Conservation (phyloP, 2,797 vertebrate species). For the Urophycis tenuis region DNA sequence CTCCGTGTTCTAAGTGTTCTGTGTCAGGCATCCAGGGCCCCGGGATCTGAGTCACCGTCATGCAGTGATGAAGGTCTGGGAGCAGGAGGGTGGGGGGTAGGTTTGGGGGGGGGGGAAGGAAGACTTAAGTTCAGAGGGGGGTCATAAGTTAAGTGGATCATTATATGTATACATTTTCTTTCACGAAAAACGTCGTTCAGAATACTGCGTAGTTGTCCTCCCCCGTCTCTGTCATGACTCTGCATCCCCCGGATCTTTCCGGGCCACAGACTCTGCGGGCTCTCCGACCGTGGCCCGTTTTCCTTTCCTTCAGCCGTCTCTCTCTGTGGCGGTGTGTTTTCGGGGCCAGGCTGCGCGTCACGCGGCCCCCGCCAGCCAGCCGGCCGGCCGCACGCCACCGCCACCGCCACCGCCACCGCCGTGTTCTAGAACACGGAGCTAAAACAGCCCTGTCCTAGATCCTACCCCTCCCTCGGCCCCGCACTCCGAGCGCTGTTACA, state of each 20-base stretch:
- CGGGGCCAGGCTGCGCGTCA: background rate
- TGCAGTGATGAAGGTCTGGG: too few relatives aligned
- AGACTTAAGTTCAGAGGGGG: background rate
- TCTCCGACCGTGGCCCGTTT: background rate
- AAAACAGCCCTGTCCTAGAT: conserved; percentile 1
- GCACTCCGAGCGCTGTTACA: too few relatives aligned
- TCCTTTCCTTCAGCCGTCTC: background rate
- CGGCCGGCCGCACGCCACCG: background rate
- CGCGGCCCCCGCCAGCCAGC: background rate
- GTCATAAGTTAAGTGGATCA: background rate
- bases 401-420: background rate
- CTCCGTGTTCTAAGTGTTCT: too few relatives aligned
- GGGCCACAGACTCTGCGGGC: background rate
- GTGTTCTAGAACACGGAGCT: background rate
- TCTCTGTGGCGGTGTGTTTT: background rate
- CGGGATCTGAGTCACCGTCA: too few relatives aligned
- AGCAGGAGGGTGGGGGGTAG: too few relatives aligned
- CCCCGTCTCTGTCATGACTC: too few relatives aligned
- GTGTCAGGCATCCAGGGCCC: too few relatives aligned
- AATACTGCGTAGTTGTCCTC: too few relatives aligned
- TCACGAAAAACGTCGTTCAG: too few relatives aligned
- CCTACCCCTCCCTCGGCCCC: background rate
- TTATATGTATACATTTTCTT: background rate
- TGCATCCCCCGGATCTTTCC: background rate
- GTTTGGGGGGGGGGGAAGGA: background rate